Base-by-base conservation (phyloP, 2,113 vertebrate genomes). In the Eulemur macaco region DNA sequence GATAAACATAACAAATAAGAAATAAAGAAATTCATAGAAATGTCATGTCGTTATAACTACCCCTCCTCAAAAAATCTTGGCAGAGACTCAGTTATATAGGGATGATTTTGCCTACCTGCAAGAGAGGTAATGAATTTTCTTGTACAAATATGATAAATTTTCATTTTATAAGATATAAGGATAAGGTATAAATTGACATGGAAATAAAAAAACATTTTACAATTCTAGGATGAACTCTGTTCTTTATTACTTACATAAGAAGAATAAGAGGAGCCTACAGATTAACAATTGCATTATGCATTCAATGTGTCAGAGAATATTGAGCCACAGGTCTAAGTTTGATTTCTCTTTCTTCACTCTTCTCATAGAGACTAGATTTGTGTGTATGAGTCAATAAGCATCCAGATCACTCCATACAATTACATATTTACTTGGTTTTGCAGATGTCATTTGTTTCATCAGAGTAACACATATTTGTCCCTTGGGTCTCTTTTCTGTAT, bases 121-220 rank as follows among this genome's bases (percentile, higher is more conserved):
- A 89, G 47, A 94, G 47, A 86, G 29, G 73, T 94, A 69, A 80
- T 78, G n/a, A 66, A 50, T 92, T 84, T 82, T 89, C 37, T 86
- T 64, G 13, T 52, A 17, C 63, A 89, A 90, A 52, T 39, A 18
- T 84, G 71, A 78, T 90, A 58, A 56, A 34, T 23, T 77, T 93
- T 20, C 31, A 84, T 60, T 94, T 85, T 87, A 45, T 85, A 93
- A 73, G 82, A 47, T 80, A n/a, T 84, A 86, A 29, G 15, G 34
- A 77, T 76, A 78, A 69, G 5, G 3, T 90, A 47, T 92, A 93
- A 66, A 69, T 81, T 77, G 56, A 66, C 45, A 69, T 82, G n/a
- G 29, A 91, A 96, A 90, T 93, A 64, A 96, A 97, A 73, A 76
- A 25, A 54, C 15, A 71, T 60, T 87, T 92, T 87, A 9, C 25